phyloP scores from a whole-genome alignment of 2,888 invertebrate species.

The Cryptosula pallasiana region DNA sequence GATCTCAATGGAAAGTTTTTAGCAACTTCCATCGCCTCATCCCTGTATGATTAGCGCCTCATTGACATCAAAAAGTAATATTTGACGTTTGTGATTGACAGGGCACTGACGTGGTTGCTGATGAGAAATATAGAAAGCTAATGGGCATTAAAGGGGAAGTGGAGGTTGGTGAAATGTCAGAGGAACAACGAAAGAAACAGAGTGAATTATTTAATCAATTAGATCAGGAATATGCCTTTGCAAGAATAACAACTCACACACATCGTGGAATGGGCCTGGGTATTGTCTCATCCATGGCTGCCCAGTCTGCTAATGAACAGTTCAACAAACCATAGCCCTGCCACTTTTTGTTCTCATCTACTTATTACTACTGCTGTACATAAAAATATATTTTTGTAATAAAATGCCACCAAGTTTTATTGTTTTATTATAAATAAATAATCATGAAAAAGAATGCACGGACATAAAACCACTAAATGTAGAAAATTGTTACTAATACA shows the following conservation, averaged over 20 bases:
- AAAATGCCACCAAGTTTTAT: neutral
- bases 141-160: conserved; percentile 81
- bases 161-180: conserved; percentile 28
- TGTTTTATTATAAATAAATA: neutral
- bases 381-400: conserved; percentile 1
- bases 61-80: too few species aligned
- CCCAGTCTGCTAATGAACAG: conserved; percentile 21
- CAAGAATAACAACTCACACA: conserved; percentile 89
- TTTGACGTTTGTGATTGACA: too few species aligned
- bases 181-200: conserved; percentile 47
- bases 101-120: conserved; percentile 65
- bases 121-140: conserved; percentile 82
- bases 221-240: conserved; percentile 94
- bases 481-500: too few species aligned
- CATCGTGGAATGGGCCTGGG: conserved; percentile 67
- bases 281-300: conserved; percentile 37
- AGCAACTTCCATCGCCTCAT: too few species aligned
- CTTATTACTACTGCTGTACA: neutral
- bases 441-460: neutral
- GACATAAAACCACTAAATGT: neutral
- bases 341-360: neutral
- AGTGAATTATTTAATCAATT: conserved; percentile 81
- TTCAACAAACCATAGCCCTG: neutral
- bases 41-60: too few species aligned
- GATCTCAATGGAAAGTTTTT: too few species aligned